phyloP scores from a whole-genome alignment of 2,113 vertebrate species.

The Menidia beryllina region DNA sequence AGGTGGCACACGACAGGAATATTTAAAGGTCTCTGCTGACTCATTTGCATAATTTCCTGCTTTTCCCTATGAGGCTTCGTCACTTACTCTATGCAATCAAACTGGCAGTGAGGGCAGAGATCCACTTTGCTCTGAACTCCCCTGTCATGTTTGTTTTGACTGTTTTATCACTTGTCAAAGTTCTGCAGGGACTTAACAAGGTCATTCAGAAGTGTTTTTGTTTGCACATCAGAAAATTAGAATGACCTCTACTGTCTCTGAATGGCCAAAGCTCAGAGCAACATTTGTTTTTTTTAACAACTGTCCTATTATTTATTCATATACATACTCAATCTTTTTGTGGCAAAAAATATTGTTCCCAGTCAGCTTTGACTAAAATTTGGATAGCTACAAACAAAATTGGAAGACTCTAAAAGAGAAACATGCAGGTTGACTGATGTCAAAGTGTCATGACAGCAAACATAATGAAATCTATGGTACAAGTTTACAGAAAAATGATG shows the following conservation, averaged over 20 bases:
- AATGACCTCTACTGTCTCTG: too few relatives aligned
- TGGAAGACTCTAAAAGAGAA: too few relatives aligned
- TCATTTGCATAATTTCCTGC: constrained; percentile 41
- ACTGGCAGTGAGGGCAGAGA: constrained; percentile 25
- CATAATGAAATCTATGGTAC: neutral
- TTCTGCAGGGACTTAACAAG: neutral
- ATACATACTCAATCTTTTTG: too few relatives aligned
- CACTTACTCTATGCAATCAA: neutral
- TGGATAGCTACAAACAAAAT: too few relatives aligned
- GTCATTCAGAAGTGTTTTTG: constrained; percentile 1
- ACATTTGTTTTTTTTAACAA: neutral
- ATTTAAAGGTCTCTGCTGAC: constrained; percentile 16
- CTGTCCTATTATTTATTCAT: too few relatives aligned
- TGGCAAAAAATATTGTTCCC: too few relatives aligned
- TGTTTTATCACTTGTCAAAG: neutral
- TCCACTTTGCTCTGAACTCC: constrained; percentile 1
- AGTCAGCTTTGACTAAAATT: too few relatives aligned
- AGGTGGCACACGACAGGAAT: constrained; percentile 31
- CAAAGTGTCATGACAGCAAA: too few relatives aligned
- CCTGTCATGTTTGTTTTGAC: neutral
- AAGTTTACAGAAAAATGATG: neutral
- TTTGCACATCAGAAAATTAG: neutral
- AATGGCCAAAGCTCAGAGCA: too few relatives aligned
- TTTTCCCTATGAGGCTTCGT: neutral
- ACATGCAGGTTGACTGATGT: too few relatives aligned